Conservation (phyloP, 2,888 invertebrate genomes). For the Thumatha senex region DNA sequence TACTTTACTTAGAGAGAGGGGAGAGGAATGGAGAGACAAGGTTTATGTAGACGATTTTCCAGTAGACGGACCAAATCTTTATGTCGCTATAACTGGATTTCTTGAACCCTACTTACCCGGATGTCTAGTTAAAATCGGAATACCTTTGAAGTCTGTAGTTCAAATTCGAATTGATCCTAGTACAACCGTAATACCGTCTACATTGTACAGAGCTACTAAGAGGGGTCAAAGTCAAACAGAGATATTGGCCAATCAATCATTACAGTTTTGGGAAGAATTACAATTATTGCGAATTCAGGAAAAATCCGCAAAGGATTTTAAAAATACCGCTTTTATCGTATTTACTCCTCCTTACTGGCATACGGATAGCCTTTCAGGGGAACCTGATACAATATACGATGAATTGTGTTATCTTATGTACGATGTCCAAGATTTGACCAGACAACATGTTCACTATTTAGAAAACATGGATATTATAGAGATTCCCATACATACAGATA, state of each 20-base stretch:
- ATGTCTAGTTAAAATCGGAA: conserved; percentile 61
- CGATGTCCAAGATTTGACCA: conserved; percentile 77
- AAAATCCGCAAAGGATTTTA: conserved; percentile 54
- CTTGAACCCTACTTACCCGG: conserved; percentile 57
- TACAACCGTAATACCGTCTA: conserved; percentile 51
- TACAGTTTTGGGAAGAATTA: conserved; percentile 67
- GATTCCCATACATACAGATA: conserved; percentile 48
- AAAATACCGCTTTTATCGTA: conserved; percentile 69
- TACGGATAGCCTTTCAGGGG: conserved; percentile 53
- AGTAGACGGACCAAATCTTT: conserved; percentile 78
- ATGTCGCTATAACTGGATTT: conserved; percentile 80
- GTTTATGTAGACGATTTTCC: conserved; percentile 81
- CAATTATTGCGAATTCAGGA: conserved; percentile 60
- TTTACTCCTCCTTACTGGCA: conserved; percentile 70
- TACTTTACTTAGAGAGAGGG: conserved; percentile 73
- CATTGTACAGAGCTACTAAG: conserved; percentile 55
- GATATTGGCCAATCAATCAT: conserved; percentile 53
- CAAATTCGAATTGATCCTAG: conserved; percentile 65
- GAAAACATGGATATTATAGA: conserved; percentile 68
- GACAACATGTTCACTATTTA: conserved; percentile 75
- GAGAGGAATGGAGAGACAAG: conserved; percentile 82
- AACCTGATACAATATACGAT: conserved; percentile 74
- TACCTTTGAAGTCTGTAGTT: conserved; percentile 67
- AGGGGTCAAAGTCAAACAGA: conserved; percentile 70
- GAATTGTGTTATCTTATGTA: conserved; percentile 77